A percentile compares a stretch with the other conserved stretches of the same genome.
Evolutionary conservation across 1,140 invertebrate genomes (phyloP).

Genomic region (Dendroctonus ponderosae): DNA sequence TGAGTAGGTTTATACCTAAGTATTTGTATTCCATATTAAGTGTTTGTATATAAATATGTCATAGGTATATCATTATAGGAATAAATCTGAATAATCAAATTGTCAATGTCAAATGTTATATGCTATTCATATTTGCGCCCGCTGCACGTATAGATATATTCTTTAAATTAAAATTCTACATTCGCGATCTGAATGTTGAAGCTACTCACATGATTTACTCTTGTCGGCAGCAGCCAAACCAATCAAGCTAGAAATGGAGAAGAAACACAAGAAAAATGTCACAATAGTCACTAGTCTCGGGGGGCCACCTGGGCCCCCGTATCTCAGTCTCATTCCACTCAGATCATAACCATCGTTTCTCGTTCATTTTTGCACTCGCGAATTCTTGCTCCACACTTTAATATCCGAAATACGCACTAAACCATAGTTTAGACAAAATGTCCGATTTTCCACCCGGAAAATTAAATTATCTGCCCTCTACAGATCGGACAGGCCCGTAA

Average conservation of each 20-base stretch:
- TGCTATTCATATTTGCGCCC: too few species aligned
- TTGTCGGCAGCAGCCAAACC: slow-evolving; percentile 38
- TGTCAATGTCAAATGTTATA: too few species aligned
- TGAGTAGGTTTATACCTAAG: too few species aligned
- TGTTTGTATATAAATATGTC: too few species aligned
- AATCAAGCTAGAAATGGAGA: slow-evolving; percentile 18
- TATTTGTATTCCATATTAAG: too few species aligned
- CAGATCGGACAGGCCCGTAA: slow-evolving; percentile 1
- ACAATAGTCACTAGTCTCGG: slow-evolving; percentile 24
- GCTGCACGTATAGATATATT: too few species aligned
- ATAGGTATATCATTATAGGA: too few species aligned
- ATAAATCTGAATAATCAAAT: too few species aligned
- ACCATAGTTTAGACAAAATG: not conserved
- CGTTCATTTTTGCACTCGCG: slow-evolving; percentile 12
- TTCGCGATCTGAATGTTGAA: not conserved
- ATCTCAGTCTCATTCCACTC: slow-evolving; percentile 38
- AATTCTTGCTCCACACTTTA: not conserved
- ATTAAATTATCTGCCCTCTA: slow-evolving; percentile 9
- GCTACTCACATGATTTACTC: slow-evolving; percentile 46
- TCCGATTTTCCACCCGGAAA: slow-evolving; percentile 2
- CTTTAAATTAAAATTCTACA: too few species aligned
- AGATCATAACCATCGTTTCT: slow-evolving; percentile 15
- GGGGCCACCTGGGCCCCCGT: slow-evolving; percentile 41
- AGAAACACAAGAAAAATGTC: slow-evolving; percentile 29
- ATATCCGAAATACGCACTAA: not conserved